Evolutionary conservation across 2,113 vertebrate species (phyloP).

Genomic region (Mesocricetus auratus): DNA sequence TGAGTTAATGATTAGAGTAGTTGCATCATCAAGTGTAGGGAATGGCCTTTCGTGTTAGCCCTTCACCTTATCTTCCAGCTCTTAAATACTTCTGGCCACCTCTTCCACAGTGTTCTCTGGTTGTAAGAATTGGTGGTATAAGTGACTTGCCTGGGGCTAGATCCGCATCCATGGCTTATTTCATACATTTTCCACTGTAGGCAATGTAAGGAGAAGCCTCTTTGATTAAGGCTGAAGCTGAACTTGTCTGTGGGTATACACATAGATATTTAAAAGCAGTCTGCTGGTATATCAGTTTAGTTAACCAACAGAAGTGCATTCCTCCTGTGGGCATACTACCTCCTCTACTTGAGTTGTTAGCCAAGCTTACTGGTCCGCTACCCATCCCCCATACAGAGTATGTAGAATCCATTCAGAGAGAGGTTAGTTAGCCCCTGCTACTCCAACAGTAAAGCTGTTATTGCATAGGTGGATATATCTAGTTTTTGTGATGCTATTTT

Average conservation of each 20-base stretch:
- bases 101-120: background rate
- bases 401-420: background rate
- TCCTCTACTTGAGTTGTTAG: background rate
- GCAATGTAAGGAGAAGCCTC: background rate
- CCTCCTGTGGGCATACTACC: background rate
- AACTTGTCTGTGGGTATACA: background rate
- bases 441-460: background rate
- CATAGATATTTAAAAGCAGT: background rate
- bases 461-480: background rate
- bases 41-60: background rate
- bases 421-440: background rate
- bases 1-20: background rate
- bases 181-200: background rate
- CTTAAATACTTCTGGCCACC: background rate
- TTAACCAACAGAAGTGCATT: background rate
- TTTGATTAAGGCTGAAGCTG: background rate
- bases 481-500: too few species aligned
- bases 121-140: background rate
- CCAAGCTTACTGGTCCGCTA: background rate
- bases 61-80: background rate
- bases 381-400: background rate
- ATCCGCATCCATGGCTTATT: background rate
- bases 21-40: background rate
- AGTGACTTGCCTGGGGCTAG: background rate
- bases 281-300: background rate